Evolutionary conservation across 2,797 vertebrate species (phyloP).

Genomic region (Gymnodraco acuticeps): DNA sequence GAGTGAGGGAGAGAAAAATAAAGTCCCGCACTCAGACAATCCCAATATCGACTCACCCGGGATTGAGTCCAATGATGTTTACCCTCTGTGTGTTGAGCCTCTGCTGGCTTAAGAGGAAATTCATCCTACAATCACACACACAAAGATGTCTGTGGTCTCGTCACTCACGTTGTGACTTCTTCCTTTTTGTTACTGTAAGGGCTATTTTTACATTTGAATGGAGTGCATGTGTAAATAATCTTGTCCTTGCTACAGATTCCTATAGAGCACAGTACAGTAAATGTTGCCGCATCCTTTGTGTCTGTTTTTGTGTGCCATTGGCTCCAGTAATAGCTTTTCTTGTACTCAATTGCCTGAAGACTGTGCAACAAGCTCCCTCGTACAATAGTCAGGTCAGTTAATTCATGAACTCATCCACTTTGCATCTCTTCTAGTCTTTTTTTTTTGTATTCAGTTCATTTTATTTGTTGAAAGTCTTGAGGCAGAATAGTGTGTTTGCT

Average conservation of each 20-base stretch:
- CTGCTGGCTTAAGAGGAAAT: constrained; percentile 65
- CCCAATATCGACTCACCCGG: constrained; percentile 78
- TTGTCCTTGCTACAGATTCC: constrained; percentile 41
- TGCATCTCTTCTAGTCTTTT: constrained; percentile 33
- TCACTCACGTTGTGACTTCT: constrained; percentile 38
- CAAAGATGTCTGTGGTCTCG: constrained; percentile 20
- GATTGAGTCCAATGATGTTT: constrained; percentile 82
- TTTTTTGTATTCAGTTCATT: constrained; percentile 33
- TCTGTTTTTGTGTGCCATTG: constrained; percentile 25
- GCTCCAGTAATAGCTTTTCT: constrained; percentile 52
- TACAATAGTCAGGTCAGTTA: constrained; percentile 59
- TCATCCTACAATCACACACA: constrained; percentile 45
- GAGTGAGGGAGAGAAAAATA: constrained; percentile 84
- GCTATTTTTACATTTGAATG: constrained; percentile 54
- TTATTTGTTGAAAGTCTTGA: constrained; percentile 50
- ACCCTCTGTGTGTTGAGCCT: constrained; percentile 73
- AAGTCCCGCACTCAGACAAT: constrained; percentile 81
- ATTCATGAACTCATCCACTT: constrained; percentile 57
- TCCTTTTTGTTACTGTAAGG: constrained; percentile 44
- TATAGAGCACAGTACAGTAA: constrained; percentile 37
- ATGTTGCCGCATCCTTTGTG: constrained; percentile 28
- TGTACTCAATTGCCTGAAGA: constrained; percentile 48
- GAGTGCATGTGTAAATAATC: constrained; percentile 69
- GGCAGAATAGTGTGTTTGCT: constrained; percentile 44
- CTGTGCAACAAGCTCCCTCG: constrained; percentile 32